Conservation (phyloP, 2,113 vertebrate genomes). For the Neogobius melanostomus region DNA sequence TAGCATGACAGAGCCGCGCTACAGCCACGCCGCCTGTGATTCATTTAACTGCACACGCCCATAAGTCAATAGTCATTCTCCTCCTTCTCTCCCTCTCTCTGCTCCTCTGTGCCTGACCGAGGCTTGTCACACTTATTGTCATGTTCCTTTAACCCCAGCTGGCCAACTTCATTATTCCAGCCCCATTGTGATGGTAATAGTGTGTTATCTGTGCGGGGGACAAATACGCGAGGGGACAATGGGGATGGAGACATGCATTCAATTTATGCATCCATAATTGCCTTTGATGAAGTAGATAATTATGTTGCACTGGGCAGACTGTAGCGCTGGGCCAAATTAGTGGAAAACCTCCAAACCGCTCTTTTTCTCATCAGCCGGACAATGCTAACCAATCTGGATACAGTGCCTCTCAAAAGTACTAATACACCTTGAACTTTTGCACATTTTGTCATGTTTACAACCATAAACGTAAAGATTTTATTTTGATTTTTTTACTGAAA, state of each 20-base stretch:
- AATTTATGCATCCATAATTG: slow-evolving; percentile 72
- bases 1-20: slow-evolving; percentile 12
- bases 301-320: slow-evolving; percentile 61
- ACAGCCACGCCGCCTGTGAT: slow-evolving; percentile 22
- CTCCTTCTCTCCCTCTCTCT: background rate
- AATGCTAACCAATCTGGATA: slow-evolving; percentile 26
- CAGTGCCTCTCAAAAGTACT: too few species aligned
- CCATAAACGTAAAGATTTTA: too few species aligned
- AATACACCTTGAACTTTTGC: too few species aligned
- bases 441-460: too few species aligned
- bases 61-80: slow-evolving; percentile 40
- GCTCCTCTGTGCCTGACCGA: slow-evolving; percentile 42
- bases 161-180: slow-evolving; percentile 67
- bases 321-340: slow-evolving; percentile 35
- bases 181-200: slow-evolving; percentile 75
- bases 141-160: slow-evolving; percentile 67
- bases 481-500: too few species aligned
- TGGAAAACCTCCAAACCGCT: slow-evolving; percentile 31
- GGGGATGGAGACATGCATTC: slow-evolving; percentile 67
- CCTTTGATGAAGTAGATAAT: slow-evolving; percentile 77
- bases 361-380: slow-evolving; percentile 27
- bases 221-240: slow-evolving; percentile 71
- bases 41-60: slow-evolving; percentile 50
- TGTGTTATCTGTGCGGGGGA: slow-evolving; percentile 69
- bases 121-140: slow-evolving; percentile 64